A percentile compares a stretch with the other conserved stretches of the same genome.
Evolutionary conservation across 1,140 invertebrate species (phyloP).

Genomic region (Aphis gossypii): DNA sequence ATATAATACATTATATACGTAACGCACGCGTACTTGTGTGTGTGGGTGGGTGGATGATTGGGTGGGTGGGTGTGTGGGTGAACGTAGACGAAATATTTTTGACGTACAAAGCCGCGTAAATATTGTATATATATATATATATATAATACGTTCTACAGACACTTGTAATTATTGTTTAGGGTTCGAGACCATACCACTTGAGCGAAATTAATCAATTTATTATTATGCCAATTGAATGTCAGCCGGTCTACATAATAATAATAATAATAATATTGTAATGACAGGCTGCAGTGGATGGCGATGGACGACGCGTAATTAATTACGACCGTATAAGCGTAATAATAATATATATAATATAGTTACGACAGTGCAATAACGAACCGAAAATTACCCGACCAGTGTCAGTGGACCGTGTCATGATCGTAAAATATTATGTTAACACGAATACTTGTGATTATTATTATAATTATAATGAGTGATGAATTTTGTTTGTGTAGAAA

Average conservation of each 20-base stretch:
- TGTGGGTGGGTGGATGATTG: neutral
- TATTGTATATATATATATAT: neutral
- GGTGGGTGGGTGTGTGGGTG: neutral
- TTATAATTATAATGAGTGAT: neutral
- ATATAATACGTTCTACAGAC: neutral
- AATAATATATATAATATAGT: constrained; percentile 3
- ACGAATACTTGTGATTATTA: neutral
- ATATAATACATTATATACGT: constrained; percentile 7
- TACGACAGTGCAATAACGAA: neutral
- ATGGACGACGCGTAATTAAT: neutral
- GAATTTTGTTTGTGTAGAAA: neutral
- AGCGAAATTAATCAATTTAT: neutral
- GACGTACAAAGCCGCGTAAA: neutral
- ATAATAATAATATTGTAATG: neutral
- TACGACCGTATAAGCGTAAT: neutral
- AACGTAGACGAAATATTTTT: neutral
- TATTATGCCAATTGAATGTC: neutral
- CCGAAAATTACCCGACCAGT: neutral
- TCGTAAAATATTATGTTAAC: constrained; percentile 13
- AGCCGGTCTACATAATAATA: neutral
- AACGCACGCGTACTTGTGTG: neutral
- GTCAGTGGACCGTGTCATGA: neutral
- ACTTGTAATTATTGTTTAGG: neutral
- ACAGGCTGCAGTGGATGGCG: neutral
- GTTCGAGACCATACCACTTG: neutral